Percentiles rank a stretch among this genome's conserved stretches.
These are phyloP conservation scores for Metopia argyrocephala DNA, from an alignment of 2,888 invertebrate species.

Conservation along the genomic window DNA sequence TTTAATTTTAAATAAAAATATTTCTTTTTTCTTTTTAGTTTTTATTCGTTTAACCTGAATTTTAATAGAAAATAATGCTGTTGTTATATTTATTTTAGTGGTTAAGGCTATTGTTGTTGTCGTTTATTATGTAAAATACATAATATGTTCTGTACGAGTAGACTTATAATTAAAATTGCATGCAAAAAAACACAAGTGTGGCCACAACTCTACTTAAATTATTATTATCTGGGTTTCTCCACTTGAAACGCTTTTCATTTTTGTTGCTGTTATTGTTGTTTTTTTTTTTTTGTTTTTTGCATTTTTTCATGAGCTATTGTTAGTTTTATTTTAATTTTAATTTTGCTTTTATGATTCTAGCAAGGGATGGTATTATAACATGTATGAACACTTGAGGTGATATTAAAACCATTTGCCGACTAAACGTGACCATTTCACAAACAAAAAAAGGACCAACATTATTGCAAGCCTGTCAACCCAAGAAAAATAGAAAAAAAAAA, in stretches of 20 bases:
- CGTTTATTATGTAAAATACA: not conserved
- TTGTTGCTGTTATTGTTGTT: not conserved
- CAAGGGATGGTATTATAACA: slow-evolving; percentile 14
- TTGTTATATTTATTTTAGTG: not conserved
- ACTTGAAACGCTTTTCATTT: not conserved
- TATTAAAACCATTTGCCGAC: slow-evolving; percentile 49
- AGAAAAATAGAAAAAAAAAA: not conserved
- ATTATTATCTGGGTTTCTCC: slow-evolving; percentile 1
- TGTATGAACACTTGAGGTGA: slow-evolving; percentile 27
- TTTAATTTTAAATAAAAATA: not conserved
- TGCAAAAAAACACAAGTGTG: not conserved
- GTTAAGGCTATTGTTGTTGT: slow-evolving; percentile 6
- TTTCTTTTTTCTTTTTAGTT: not conserved
- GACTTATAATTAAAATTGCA: slow-evolving; percentile 32
- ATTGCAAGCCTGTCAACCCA: slow-evolving; percentile 1
- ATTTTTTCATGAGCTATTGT: not conserved
- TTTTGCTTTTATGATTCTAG: not conserved
- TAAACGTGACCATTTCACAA: slow-evolving; percentile 47
- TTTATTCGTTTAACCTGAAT: slow-evolving; percentile 4
- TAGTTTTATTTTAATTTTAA: not conserved
- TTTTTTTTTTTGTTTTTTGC: not conserved
- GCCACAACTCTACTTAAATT: slow-evolving; percentile 13
- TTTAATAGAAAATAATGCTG: slow-evolving; percentile 9
- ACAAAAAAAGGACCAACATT: not conserved
- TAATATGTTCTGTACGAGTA: too few relatives aligned